A percentile compares a stretch with the other conserved stretches of the same genome.
Conservation (phyloP, 37 sponge, comb jelly and placozoan species). For the Diacarnus erythraeanus region DNA sequence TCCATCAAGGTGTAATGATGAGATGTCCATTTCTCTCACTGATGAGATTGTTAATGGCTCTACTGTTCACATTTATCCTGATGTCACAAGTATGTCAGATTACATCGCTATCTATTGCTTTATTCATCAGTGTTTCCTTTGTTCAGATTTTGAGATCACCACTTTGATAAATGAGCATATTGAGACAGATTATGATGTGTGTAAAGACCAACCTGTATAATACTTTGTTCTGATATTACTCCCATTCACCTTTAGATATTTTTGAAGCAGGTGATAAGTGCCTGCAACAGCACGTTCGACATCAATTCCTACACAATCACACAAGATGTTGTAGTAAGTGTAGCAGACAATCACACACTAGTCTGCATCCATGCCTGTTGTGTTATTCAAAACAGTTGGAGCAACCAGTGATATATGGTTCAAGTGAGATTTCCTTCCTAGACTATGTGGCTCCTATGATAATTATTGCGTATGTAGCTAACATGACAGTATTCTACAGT, state of each 20-base stretch:
- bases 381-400: slow-evolving; percentile 1
- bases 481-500: too few relatives aligned
- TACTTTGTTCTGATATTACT: too few relatives aligned
- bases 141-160: too few relatives aligned
- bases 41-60: slow-evolving; percentile 43
- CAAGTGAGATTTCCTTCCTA: slow-evolving; percentile 47
- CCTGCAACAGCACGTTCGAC: neutral
- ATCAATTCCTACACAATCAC: too few relatives aligned
- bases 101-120: too few relatives aligned
- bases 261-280: neutral
- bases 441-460: slow-evolving; percentile 85
- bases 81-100: slow-evolving; percentile 64
- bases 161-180: too few relatives aligned
- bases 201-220: too few relatives aligned
- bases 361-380: too few relatives aligned
- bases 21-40: neutral
- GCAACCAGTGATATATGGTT: slow-evolving; percentile 77
- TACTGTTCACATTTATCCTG: slow-evolving; percentile 48
- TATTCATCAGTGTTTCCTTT: too few relatives aligned
- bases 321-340: too few relatives aligned
- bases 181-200: too few relatives aligned
- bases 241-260: neutral
- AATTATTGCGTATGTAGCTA: slow-evolving; percentile 71
- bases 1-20: neutral
- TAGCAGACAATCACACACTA: too few relatives aligned